Conservation (phyloP, 2,797 vertebrate species). For the Leuciscus waleckii region DNA sequence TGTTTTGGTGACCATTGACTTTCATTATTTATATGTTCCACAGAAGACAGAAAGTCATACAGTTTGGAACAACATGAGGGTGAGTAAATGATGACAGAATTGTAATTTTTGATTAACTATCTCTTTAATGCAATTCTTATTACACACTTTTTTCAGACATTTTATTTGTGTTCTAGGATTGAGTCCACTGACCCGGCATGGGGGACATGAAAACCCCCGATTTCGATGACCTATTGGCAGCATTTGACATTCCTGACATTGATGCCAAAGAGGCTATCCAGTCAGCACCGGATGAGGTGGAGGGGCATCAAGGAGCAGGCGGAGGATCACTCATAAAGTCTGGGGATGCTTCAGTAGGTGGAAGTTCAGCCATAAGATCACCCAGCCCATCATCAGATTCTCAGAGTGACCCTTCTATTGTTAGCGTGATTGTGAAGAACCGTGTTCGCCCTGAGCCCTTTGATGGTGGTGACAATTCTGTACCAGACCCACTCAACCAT, state of each 20-base stretch:
- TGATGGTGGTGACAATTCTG: constrained; percentile 72
- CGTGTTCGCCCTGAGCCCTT: constrained; percentile 87
- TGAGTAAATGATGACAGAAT: neutral
- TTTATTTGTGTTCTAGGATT: constrained; percentile 72
- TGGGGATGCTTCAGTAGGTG: constrained; percentile 66
- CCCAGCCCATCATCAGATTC: constrained; percentile 76
- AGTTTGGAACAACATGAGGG: neutral
- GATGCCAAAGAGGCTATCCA: constrained; percentile 97
- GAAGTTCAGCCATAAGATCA: constrained; percentile 73
- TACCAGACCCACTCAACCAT: constrained; percentile 74
- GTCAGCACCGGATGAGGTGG: constrained; percentile 88
- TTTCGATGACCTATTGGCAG: constrained; percentile 98
- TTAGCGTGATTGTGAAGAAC: constrained; percentile 98
- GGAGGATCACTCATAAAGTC: constrained; percentile 56
- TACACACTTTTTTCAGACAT: neutral
- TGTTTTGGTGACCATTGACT: neutral
- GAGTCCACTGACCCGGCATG: constrained; percentile 82
- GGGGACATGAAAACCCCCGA: constrained; percentile 99
- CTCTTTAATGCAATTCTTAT: neutral
- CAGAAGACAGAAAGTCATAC: constrained; percentile 5
- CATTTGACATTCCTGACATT: constrained; percentile 97
- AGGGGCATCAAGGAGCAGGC: constrained; percentile 79
- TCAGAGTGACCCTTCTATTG: constrained; percentile 86
- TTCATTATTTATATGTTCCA: constrained; percentile 12
- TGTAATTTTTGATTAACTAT: neutral